Evolutionary conservation across 2,113 vertebrate species (phyloP).

Genomic region (Osmerus mordax): DNA sequence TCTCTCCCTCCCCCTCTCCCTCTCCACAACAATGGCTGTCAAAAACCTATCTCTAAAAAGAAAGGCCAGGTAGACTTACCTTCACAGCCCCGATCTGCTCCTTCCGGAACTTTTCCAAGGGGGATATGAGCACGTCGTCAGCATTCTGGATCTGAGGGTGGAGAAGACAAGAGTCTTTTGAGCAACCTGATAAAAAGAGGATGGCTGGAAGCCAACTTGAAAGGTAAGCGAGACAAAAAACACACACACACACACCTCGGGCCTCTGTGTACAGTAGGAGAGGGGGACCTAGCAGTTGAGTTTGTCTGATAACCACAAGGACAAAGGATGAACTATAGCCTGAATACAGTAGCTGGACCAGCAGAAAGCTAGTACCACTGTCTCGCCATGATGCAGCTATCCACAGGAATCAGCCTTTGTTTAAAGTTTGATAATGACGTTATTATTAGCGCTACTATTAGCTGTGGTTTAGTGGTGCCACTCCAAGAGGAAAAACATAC

Average conservation of each 20-base stretch:
- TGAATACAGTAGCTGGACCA: too few species aligned
- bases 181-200: neutral
- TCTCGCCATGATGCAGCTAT: constrained; percentile 7
- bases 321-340: too few species aligned
- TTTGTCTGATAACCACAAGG: too few species aligned
- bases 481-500: constrained; percentile 52
- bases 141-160: constrained; percentile 91
- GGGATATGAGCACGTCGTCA: constrained; percentile 94
- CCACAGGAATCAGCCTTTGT: constrained; percentile 27
- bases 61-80: constrained; percentile 76
- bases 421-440: constrained; percentile 38
- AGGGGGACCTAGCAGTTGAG: too few species aligned
- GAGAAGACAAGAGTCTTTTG: neutral
- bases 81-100: constrained; percentile 98
- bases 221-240: too few species aligned
- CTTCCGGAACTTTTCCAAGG: constrained; percentile 95
- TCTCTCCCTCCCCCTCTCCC: too few species aligned
- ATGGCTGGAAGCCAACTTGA: too few species aligned
- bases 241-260: too few species aligned
- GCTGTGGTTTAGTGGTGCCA: constrained; percentile 23
- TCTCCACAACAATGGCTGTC: too few species aligned
- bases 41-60: neutral
- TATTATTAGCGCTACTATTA: constrained; percentile 51
- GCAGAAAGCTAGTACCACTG: neutral
- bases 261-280: too few species aligned